A percentile compares a stretch with the other conserved stretches of the same genome.
Conservation (phyloP, 2,797 vertebrate genomes). For the Neostethus bicornis region DNA sequence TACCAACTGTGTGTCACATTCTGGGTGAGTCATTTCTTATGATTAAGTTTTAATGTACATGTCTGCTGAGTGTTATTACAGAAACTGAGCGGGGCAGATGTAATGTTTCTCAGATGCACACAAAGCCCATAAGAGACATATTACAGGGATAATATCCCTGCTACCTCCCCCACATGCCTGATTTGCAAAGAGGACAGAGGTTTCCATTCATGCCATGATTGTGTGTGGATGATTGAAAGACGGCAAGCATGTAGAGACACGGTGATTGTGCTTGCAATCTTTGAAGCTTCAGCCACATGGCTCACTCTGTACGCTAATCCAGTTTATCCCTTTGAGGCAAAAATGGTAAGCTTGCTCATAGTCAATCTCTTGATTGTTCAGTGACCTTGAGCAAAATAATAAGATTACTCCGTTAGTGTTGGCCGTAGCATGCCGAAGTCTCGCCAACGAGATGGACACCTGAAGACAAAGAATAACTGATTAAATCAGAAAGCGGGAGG, state of each 20-base stretch:
- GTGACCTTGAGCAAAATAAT: slow-evolving; percentile 77
- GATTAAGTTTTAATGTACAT: slow-evolving; percentile 10
- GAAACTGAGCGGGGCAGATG: slow-evolving; percentile 27
- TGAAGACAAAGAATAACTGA: slow-evolving; percentile 42
- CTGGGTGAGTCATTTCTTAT: not conserved
- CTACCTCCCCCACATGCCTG: slow-evolving; percentile 33
- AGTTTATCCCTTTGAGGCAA: slow-evolving; percentile 70
- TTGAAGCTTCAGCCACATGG: slow-evolving; percentile 57
- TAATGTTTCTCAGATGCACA: slow-evolving; percentile 14
- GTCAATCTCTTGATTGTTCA: slow-evolving; percentile 75
- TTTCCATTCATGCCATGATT: slow-evolving; percentile 47
- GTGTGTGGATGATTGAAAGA: slow-evolving; percentile 62
- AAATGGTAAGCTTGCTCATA: slow-evolving; percentile 55
- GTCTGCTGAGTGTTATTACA: slow-evolving; percentile 8
- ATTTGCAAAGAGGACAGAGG: slow-evolving; percentile 22
- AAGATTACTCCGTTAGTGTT: slow-evolving; percentile 62
- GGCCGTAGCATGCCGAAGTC: slow-evolving; percentile 37
- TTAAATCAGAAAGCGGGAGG: slow-evolving; percentile 35
- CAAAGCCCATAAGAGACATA: slow-evolving; percentile 30
- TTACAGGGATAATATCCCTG: slow-evolving; percentile 36
- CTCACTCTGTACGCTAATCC: slow-evolving; percentile 72
- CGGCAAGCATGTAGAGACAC: slow-evolving; percentile 56
- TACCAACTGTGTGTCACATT: not conserved
- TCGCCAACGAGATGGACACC: slow-evolving; percentile 45
- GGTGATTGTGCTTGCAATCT: slow-evolving; percentile 69